Evolutionary conservation across 1,140 invertebrate species (phyloP), one percentile per base, ranked within the genome.

Genomic region (Drosophila persimilis): DNA sequence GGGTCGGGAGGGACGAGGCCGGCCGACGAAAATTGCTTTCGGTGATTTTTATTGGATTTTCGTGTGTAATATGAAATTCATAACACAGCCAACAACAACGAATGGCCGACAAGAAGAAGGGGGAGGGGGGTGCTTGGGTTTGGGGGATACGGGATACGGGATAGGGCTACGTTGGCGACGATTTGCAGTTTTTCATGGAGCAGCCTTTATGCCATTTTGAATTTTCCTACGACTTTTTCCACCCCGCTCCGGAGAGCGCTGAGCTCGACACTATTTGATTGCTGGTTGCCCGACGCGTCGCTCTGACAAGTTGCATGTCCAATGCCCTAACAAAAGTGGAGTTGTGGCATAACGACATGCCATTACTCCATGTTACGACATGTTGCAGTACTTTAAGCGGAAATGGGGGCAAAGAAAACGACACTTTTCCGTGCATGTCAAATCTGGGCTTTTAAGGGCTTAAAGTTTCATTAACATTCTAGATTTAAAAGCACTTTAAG

Each of bases 31-130:
- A 86, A 86, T 86, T 88, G 83, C 81, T 88, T 86, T 86, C 77
- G 78, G 83, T 81, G 77, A 86, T 86, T 86, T 86, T 86, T 88
- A 86, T 86, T 86, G 83, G 74, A 88, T 86, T 86, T 85, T 78
- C 73, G 73, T 71, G 80, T 81, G 74, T 67, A 88, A 86, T 86
- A 86, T 78, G 81, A 86, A 86, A 86, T 86, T 86, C 81, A 86
- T 86, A 88, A 85, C 83, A 78, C 56, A 48, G 6, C 43, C 56
- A 78, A 70, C 63, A 60, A 64, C 67, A 63, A 50, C 66, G 45
- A 80, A 58, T 73, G 61, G 51, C 41, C 65, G 54, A 43, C 41
- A 66, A 53, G 44, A 15, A 39, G 45, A 24, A 48, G 22, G 35
- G 44, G 46, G 15, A 0, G 15, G 15, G 15, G 15, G 15, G n/a